Evolutionary conservation across 37 sponge, comb jelly and placozoan species (phyloP), one percentile per base, ranked within the genome.

Genomic region (Hormiphora californensis): DNA sequence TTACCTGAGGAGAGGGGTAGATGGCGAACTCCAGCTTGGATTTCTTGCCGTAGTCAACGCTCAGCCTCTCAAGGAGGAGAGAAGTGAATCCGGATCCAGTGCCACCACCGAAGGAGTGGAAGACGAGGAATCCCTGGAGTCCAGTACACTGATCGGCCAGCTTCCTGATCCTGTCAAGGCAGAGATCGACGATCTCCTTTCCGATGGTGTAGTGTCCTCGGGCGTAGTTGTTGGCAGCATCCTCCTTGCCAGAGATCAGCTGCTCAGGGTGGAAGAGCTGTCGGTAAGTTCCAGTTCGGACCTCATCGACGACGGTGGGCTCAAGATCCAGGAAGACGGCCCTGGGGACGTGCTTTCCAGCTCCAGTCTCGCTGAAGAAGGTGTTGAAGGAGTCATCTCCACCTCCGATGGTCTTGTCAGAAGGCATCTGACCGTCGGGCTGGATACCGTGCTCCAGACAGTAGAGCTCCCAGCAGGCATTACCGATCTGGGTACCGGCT

Each of bases 161-260:
- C 88, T 93, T 95, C 65, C 93, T 89, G 53, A 92, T 88, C 27
- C 92, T 59, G 89, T 96, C 97, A 28, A 92, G 88, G 11, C 90
- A 92, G 28, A 86, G 55, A 68, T 94, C 94, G 22, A 94, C 87
- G 54, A 90, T 46, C 35, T 91, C 92, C 55, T 92, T 96, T 0
- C 97, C 97, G 59, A 96, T 91, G 25, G 94, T 96, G 91, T 96
- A 96, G 89, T 94, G 93, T 0, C 97, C 97, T 54, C 97, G 94
- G 54, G 97, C 94, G 88, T 94, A 96, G 90, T 96, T 96, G 89
- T 96, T 96, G 65, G 97, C 97, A 2, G 97, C 97, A 91, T 96
- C 97, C 90, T 96, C 97, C 62, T 96, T 96, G 37, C 94, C 97
- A 55, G 92, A 89, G 63, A 96, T 92, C 85, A 96, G 93, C 73